A percentile compares a stretch with the other conserved stretches of the same genome.
phyloP scores from a whole-genome alignment of 2,888 invertebrate genomes.

The Cerceris rybyensis region DNA sequence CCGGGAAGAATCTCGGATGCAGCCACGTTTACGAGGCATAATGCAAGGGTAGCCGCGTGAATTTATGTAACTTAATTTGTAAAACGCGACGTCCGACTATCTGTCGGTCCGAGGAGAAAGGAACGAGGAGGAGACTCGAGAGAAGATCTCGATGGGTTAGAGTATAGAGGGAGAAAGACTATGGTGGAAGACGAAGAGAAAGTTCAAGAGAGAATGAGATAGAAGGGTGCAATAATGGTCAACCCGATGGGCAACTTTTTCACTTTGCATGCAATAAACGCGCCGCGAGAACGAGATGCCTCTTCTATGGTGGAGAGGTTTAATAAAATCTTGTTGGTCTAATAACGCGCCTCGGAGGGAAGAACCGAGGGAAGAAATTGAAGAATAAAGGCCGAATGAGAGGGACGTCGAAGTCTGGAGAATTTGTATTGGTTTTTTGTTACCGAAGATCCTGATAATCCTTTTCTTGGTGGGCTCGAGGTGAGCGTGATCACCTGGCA shows the following conservation, averaged over 20 bases:
- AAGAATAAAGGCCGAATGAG: not conserved
- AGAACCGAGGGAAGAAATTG: not conserved
- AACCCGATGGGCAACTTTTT: conserved; percentile 66
- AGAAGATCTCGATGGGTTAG: not conserved
- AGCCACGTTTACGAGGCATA: conserved; percentile 41
- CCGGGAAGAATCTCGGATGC: conserved; percentile 40
- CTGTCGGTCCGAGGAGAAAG: conserved; percentile 21
- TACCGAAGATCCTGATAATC: not conserved
- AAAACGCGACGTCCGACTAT: conserved; percentile 48
- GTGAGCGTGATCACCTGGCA: too few relatives aligned
- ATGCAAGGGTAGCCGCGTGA: conserved; percentile 52
- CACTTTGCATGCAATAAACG: conserved; percentile 66
- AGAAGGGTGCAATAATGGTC: conserved; percentile 59
- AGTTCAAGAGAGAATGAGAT: not conserved
- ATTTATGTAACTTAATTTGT: conserved; percentile 70
- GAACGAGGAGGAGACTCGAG: not conserved
- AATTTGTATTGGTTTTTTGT: not conserved
- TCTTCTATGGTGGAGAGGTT: conserved; percentile 41
- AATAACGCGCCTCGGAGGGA: conserved; percentile 47
- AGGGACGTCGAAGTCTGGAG: not conserved
- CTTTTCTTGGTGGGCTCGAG: too few relatives aligned
- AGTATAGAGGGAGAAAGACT: conserved; percentile 3
- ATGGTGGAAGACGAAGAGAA: not conserved
- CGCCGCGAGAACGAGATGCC: conserved; percentile 34
- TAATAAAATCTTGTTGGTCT: conserved; percentile 65